Conservation (phyloP, 2,888 invertebrate species). For the Drosophila rubida region DNA sequence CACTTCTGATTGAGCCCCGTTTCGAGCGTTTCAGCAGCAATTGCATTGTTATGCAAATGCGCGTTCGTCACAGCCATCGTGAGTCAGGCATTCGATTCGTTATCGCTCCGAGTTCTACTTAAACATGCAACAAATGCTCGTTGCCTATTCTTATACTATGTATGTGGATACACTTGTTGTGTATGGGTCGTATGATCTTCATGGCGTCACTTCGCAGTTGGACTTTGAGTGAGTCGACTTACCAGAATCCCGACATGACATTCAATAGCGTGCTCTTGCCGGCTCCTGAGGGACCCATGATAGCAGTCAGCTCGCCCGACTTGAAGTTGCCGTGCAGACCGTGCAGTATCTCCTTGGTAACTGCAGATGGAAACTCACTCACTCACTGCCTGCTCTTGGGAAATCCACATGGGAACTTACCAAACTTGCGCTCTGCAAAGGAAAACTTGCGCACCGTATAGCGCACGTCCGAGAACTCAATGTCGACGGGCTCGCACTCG, state of each 20-base stretch:
- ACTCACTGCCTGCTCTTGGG: not conserved
- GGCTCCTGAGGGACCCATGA: conserved; percentile 98
- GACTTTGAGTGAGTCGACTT: conserved; percentile 84
- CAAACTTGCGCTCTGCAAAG: conserved; percentile 86
- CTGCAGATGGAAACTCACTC: conserved; percentile 39
- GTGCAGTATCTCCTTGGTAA: conserved; percentile 87
- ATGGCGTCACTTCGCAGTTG: not conserved
- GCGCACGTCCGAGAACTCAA: conserved; percentile 89
- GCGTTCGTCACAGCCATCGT: conserved; percentile 12
- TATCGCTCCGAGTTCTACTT: conserved; percentile 23
- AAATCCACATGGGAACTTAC: conserved; percentile 85
- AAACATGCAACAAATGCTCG: conserved; percentile 13
- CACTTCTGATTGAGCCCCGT: conserved; percentile 16
- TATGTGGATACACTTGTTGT: not conserved
- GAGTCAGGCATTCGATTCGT: conserved; percentile 22
- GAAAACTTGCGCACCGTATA: conserved; percentile 88
- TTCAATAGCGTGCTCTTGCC: conserved; percentile 97
- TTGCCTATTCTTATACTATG: not conserved
- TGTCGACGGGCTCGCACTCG: conserved; percentile 87
- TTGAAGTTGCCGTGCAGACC: conserved; percentile 88
- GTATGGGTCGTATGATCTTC: not conserved
- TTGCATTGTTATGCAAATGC: conserved; percentile 1
- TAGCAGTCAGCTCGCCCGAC: conserved; percentile 96
- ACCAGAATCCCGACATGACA: conserved; percentile 98
- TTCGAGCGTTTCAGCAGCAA: not conserved